phyloP scores from a whole-genome alignment of 2,888 invertebrate species.

The Anoplius nigerrimus region DNA sequence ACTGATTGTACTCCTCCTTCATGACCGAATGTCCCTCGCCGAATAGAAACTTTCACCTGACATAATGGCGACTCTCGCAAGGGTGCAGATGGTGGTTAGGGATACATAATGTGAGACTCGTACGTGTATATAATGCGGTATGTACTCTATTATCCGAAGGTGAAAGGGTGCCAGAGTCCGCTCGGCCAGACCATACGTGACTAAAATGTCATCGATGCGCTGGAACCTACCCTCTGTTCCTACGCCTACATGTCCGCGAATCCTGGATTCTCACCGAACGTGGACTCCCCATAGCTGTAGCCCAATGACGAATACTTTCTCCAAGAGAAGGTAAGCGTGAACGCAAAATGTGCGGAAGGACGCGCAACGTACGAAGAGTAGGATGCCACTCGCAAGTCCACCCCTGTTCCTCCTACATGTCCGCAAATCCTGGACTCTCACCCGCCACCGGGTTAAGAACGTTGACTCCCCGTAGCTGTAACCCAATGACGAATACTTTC shows the following conservation, averaged over 20 bases:
- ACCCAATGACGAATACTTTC: conserved; percentile 1
- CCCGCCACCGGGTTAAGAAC: too few species aligned
- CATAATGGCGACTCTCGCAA: conserved; percentile 32
- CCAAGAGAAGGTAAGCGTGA: not conserved
- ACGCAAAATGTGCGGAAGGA: not conserved
- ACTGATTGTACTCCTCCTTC: conserved; percentile 23
- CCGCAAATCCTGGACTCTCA: too few species aligned
- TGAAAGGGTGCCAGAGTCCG: conserved; percentile 25
- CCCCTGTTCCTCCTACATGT: too few species aligned
- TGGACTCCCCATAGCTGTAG: too few species aligned
- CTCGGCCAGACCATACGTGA: not conserved
- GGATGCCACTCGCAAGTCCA: too few species aligned
- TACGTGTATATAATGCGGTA: conserved; percentile 45
- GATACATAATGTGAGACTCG: conserved; percentile 16
- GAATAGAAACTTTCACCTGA: conserved; percentile 30
- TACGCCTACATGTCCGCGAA: too few species aligned
- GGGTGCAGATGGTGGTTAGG: conserved; percentile 20
- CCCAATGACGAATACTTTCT: conserved; percentile 1
- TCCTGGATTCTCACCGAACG: too few species aligned
- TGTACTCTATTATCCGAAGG: conserved; percentile 46
- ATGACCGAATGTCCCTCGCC: conserved; percentile 22
- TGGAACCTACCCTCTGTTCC: too few species aligned
- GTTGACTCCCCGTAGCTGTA: too few species aligned
- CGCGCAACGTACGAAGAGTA: too few species aligned
- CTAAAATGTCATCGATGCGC: conserved; percentile 34